phyloP scores from a whole-genome alignment of 2,113 vertebrate genomes.

The Furnarius figulus region DNA sequence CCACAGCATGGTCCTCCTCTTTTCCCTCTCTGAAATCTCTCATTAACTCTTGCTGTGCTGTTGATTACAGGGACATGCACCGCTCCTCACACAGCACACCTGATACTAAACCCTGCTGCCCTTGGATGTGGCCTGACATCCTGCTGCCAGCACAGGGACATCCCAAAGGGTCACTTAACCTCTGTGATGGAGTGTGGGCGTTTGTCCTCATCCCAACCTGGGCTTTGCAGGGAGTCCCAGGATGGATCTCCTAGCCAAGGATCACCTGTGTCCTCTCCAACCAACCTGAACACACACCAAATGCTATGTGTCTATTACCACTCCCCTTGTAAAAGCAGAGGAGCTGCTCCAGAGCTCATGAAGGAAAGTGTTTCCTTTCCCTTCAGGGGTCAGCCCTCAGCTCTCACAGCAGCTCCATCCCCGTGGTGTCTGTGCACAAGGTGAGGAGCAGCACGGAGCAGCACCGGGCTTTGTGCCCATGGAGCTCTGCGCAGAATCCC shows the following conservation, averaged over 20 bases:
- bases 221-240: not conserved
- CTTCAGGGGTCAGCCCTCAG: accelerated
- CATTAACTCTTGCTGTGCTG: not conserved
- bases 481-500: accelerated
- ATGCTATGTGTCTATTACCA: accelerated
- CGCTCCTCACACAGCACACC: not conserved
- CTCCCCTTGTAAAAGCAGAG: not conserved
- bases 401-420: not conserved
- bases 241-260: accelerated
- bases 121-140: not conserved
- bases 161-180: not conserved
- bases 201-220: not conserved
- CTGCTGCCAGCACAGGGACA: not conserved
- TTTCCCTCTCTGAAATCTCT: not conserved
- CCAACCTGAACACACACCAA: accelerated
- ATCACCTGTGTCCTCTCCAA: accelerated
- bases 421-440: accelerated
- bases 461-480: not conserved
- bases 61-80: accelerated
- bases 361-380: accelerated
- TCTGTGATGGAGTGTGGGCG: accelerated
- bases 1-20: not conserved
- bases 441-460: not conserved
- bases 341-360: accelerated
- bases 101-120: accelerated